These are phyloP conservation scores for Cyanistes caeruleus DNA, from an alignment of 2,113 vertebrate genomes.

Conservation along the genomic window DNA sequence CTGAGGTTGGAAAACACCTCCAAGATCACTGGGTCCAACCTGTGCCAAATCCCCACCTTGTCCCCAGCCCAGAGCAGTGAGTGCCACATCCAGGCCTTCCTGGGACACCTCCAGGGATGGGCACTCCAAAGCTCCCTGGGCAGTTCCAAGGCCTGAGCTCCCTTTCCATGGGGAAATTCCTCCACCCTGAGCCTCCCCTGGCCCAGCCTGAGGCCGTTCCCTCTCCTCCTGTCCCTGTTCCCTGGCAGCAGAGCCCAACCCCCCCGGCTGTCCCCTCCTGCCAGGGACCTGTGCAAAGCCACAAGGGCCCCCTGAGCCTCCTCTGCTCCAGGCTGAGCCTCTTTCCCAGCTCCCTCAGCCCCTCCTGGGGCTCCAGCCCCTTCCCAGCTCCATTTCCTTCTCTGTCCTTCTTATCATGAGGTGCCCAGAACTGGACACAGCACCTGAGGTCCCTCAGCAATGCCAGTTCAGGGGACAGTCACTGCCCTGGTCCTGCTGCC, in stretches of 20 bases:
- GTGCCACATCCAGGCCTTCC: rapidly evolving
- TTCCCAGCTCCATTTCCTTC: rapidly evolving
- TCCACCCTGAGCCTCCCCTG: background rate
- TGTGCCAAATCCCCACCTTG: background rate
- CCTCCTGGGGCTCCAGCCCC: background rate
- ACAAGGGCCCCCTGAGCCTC: background rate
- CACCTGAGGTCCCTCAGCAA: background rate
- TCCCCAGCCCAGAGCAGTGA: background rate
- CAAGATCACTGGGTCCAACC: no score
- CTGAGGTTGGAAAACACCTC: background rate
- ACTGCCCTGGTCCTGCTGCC: background rate
- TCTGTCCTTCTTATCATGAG: background rate
- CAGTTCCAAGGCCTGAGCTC: rapidly evolving
- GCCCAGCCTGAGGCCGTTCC: background rate
- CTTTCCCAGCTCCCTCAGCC: background rate
- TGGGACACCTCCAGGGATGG: background rate
- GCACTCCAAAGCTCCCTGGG: background rate
- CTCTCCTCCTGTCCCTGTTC: background rate
- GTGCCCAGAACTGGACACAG: background rate
- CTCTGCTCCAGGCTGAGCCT: background rate
- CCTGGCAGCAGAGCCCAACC: background rate
- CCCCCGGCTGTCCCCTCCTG: background rate
- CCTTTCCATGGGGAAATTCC: background rate
- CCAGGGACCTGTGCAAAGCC: background rate
- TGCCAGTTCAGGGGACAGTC: background rate